Percentiles rank a stretch among this genome's conserved stretches.
These are phyloP conservation scores for Cheilosia pagana DNA, from an alignment of 2,888 invertebrate species.

Conservation along the genomic window DNA sequence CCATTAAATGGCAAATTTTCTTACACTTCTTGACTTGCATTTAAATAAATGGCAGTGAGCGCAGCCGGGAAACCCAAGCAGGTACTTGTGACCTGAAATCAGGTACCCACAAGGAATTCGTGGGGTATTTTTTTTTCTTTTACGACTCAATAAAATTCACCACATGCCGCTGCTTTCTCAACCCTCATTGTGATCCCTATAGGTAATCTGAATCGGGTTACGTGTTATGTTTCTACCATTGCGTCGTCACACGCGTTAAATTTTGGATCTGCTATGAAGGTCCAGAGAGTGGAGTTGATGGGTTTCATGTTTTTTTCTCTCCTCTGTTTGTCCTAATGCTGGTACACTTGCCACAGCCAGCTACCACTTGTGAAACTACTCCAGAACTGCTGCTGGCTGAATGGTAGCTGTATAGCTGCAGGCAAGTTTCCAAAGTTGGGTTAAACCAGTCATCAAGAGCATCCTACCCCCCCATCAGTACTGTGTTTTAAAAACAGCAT, in stretches of 20 bases:
- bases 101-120: constrained; percentile 73
- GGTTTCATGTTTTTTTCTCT: constrained; percentile 27
- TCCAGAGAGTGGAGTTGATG: constrained; percentile 53
- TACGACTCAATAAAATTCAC: constrained; percentile 75
- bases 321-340: constrained; percentile 32
- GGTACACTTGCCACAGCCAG: constrained; percentile 49
- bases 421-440: constrained; percentile 4
- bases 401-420: constrained; percentile 10
- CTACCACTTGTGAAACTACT: constrained; percentile 64
- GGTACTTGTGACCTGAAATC: constrained; percentile 71
- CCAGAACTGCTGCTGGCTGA: constrained; percentile 44
- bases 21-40: constrained; percentile 75
- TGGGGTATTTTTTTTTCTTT: constrained; percentile 50
- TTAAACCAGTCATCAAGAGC: background rate
- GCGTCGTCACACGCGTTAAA: constrained; percentile 58
- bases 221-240: constrained; percentile 35
- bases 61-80: constrained; percentile 60
- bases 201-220: constrained; percentile 66
- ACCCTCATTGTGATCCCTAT: constrained; percentile 64
- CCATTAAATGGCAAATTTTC: constrained; percentile 74
- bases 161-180: constrained; percentile 67
- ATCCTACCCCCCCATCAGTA: background rate
- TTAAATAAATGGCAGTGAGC: constrained; percentile 72
- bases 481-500: constrained; percentile 58
- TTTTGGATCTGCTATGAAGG: constrained; percentile 58